Conservation (phyloP, 2,888 invertebrate genomes). For the Pyrrhia umbra region DNA sequence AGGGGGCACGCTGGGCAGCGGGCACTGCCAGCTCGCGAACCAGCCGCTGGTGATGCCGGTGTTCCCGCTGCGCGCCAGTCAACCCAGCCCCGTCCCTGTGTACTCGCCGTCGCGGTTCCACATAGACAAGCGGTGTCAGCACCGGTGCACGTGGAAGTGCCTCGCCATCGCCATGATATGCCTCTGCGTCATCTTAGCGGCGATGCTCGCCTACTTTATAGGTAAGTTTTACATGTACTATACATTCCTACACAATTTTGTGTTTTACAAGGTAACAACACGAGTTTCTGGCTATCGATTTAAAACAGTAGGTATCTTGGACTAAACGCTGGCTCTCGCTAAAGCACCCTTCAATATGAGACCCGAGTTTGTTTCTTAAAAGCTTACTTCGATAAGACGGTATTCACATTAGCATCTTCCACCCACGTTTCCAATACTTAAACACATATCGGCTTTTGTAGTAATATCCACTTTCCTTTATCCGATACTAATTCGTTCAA, state of each 20-base stretch:
- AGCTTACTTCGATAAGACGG: background rate
- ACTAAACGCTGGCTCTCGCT: too few species aligned
- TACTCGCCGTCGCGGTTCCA: slow-evolving; percentile 98
- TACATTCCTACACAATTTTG: background rate
- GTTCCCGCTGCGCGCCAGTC: slow-evolving; percentile 95
- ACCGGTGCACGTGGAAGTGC: slow-evolving; percentile 99
- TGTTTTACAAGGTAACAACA: background rate
- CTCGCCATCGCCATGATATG: slow-evolving; percentile 98
- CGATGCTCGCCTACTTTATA: slow-evolving; percentile 98
- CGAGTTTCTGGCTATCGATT: too few species aligned
- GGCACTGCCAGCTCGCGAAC: slow-evolving; percentile 92
- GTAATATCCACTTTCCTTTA: background rate
- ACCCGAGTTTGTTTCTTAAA: slow-evolving; percentile 10
- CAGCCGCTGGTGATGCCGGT: slow-evolving; percentile 96
- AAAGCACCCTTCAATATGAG: background rate
- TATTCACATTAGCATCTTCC: background rate
- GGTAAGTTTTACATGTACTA: slow-evolving; percentile 91
- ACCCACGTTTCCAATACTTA: background rate
- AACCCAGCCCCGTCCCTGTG: slow-evolving; percentile 93
- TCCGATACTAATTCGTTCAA: background rate
- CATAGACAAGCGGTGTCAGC: slow-evolving; percentile 98
- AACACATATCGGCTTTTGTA: background rate
- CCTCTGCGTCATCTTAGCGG: slow-evolving; percentile 96
- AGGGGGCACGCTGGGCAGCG: slow-evolving; percentile 91
- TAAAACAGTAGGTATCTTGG: too few species aligned